phyloP scores from a whole-genome alignment of 2,888 invertebrate species.

The Coenonympha glycerion region DNA sequence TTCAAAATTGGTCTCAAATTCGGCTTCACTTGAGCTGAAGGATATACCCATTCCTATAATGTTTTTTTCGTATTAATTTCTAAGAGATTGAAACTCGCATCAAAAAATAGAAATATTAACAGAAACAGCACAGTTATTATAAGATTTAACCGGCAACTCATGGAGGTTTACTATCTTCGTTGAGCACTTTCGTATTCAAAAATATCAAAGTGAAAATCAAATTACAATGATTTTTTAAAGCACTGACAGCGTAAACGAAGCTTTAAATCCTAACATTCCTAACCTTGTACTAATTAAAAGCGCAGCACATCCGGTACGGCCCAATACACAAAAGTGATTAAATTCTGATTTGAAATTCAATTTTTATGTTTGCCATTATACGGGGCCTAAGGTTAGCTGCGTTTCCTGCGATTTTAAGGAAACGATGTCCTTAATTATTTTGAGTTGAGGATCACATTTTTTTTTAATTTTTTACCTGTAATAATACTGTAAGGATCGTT shows the following conservation, averaged over 20 bases:
- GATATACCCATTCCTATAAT: too few species aligned
- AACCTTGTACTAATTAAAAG: conserved; percentile 70
- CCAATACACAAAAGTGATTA: conserved; percentile 58
- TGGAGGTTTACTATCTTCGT: too few species aligned
- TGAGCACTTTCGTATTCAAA: too few species aligned
- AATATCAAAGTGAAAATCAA: conserved; percentile 14
- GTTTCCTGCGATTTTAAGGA: conserved; percentile 58
- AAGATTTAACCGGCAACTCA: too few species aligned
- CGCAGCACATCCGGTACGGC: conserved; percentile 56
- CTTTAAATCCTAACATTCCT: conserved; percentile 30
- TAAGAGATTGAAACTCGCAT: too few species aligned
- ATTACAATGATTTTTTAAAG: conserved; percentile 17
- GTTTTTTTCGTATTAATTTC: too few species aligned
- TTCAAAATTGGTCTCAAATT: too few species aligned
- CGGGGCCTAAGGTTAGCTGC: conserved; percentile 47
- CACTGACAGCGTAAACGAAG: conserved; percentile 33
- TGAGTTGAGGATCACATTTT: conserved; percentile 52
- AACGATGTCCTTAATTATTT: conserved; percentile 27
- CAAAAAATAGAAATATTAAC: too few species aligned
- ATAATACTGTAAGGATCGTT: conserved; percentile 30
- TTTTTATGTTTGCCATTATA: conserved; percentile 53
- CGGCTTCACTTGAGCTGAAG: not conserved
- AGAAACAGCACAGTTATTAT: too few species aligned
- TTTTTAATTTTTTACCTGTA: conserved; percentile 33
- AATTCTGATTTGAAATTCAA: conserved; percentile 66